A percentile compares a stretch with the other conserved stretches of the same genome.
Evolutionary conservation across 2,113 vertebrate genomes (phyloP).

Genomic region (Lampris incognitus): DNA sequence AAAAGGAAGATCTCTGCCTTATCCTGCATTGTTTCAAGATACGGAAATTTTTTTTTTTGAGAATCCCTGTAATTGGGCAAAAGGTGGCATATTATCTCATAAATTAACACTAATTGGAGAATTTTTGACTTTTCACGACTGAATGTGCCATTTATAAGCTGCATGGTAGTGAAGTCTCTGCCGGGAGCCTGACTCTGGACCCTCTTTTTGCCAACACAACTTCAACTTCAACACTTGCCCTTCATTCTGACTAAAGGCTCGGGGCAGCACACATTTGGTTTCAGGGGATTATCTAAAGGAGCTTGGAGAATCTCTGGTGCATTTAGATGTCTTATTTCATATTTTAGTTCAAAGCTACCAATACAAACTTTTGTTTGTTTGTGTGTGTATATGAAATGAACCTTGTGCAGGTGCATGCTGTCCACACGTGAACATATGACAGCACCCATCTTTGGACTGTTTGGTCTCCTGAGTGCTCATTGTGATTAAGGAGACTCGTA

Average conservation of each 20-base stretch:
- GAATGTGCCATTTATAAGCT: background rate
- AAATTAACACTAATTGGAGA: too few relatives aligned
- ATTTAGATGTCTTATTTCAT: background rate
- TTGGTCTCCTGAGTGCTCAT: too few relatives aligned
- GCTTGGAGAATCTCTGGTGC: background rate
- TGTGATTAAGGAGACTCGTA: too few relatives aligned
- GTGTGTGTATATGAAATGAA: background rate
- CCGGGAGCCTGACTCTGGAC: background rate
- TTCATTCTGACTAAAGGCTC: background rate
- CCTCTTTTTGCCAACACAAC: background rate
- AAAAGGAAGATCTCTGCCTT: too few relatives aligned
- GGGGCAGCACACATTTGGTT: constrained; percentile 5
- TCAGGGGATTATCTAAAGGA: background rate
- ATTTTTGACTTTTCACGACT: background rate
- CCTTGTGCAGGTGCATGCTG: background rate
- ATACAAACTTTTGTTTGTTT: background rate
- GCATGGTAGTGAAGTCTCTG: background rate
- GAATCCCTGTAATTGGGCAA: too few relatives aligned
- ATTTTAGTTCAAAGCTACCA: background rate
- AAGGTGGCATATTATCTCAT: too few relatives aligned
- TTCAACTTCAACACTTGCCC: background rate
- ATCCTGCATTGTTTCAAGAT: too few relatives aligned
- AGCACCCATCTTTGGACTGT: too few relatives aligned
- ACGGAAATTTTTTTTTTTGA: too few relatives aligned
- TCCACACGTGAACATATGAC: background rate